Base-by-base conservation (phyloP, 2,888 invertebrate species). In the Orthonychiurus folsomi region DNA sequence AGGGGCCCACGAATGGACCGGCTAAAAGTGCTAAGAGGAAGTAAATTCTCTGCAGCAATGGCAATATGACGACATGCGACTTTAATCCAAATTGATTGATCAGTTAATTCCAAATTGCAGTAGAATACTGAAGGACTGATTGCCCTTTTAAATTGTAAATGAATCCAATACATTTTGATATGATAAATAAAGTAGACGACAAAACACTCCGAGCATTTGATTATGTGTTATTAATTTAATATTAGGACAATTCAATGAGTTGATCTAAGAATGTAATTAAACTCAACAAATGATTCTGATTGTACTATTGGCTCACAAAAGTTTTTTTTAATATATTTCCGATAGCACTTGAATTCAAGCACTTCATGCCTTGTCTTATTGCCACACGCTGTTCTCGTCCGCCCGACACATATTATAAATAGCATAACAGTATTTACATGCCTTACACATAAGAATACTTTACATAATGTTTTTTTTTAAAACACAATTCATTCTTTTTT, bases 221-320 rank as follows among this genome's bases (percentile, higher is more conserved):
- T 37, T 9, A 15, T 37, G 15, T 37, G 15, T 37, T 37, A 15
- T 37, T 9, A 37, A 9, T 37, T 37, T 37, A 37, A 37, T 37
- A 37, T 37, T 37, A 37, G 37, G 37, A 37, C 37, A 37, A 37
- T 37, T 37, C 15, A 37, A 37, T 37, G 37, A 37, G 37, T 37
- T 37, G 37, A 37, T 37, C 37, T 37, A 37, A 15, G 37, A 37
- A 37, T 37, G 37, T 37, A 37, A 37, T 37, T 37, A 37, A 37
- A 37, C 37, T 37, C 37, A 37, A 37, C 37, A 37, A 37, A 37
- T 37, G 37, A 37, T 37, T 37, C 37, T 37, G 37, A 37, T 37
- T 37, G 37, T 37, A 37, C 37, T 37, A 37, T 37, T 37, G 37
- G 37, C 37, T 37, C 37, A 37, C 37, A 37, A 37, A 37, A 37